Conservation (phyloP, 2,113 vertebrate species). For the Podarcis cretensis region DNA sequence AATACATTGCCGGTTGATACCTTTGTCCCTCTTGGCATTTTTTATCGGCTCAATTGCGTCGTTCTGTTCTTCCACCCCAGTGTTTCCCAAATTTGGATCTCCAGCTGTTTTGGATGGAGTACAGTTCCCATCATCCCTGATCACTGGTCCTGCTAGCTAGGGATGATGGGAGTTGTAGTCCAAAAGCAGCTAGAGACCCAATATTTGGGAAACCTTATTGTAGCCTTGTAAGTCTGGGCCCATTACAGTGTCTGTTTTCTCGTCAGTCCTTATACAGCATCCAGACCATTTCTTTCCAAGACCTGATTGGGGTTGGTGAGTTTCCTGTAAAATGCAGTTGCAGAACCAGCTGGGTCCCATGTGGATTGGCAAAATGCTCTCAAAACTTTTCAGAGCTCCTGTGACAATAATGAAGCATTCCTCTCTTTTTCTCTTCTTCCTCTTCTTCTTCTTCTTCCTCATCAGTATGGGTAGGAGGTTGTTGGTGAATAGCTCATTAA, state of each 20-base stretch:
- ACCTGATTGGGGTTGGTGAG: neutral
- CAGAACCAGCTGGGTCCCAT: neutral
- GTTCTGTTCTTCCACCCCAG: neutral
- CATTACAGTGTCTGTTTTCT: neutral
- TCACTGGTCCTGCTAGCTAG: no score
- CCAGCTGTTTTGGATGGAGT: no score
- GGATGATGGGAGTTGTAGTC: no score
- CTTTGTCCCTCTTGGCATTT: neutral
- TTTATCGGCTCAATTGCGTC: neutral
- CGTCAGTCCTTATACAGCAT: neutral
- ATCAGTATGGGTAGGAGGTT: neutral
- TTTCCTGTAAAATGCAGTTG: neutral
- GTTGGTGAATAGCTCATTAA: neutral
- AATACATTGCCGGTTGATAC: neutral
- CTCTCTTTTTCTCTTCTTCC: neutral
- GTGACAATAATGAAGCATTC: neutral
- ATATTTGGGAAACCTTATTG: no score
- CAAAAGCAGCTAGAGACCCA: no score
- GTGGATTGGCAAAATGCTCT: neutral
- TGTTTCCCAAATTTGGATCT: neutral
- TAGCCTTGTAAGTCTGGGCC: neutral
- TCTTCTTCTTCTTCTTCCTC: neutral
- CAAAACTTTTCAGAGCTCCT: neutral
- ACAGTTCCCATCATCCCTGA: no score
- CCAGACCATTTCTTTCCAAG: no score